These are phyloP conservation scores for Axea sp. DNA, from an alignment of 2,888 invertebrate genomes.

Conservation along the genomic window DNA sequence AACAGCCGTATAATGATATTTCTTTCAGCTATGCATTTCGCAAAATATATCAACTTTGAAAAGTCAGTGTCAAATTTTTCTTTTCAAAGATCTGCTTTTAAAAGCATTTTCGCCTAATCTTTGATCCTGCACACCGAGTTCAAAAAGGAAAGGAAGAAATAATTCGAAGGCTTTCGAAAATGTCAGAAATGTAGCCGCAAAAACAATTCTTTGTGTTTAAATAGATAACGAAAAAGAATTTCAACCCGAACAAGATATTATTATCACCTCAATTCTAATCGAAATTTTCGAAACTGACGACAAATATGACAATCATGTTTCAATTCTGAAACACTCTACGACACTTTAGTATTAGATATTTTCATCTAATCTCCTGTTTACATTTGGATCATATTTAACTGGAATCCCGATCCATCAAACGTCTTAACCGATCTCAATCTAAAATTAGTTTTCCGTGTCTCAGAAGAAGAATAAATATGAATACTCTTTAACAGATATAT, in stretches of 20 bases:
- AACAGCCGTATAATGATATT: constrained; percentile 48
- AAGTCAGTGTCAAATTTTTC: constrained; percentile 39
- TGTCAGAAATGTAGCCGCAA: neutral
- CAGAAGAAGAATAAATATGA: constrained; percentile 36
- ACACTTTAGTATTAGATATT: constrained; percentile 45
- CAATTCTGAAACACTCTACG: constrained; percentile 13
- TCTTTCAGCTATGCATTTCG: constrained; percentile 36
- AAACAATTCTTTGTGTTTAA: neutral
- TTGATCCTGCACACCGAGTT: constrained; percentile 6
- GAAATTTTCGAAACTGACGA: constrained; percentile 8
- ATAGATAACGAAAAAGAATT: neutral
- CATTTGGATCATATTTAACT: constrained; percentile 38
- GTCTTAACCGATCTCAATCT: constrained; percentile 43
- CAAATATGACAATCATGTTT: constrained; percentile 37
- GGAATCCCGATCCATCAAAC: constrained; percentile 45
- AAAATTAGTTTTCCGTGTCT: constrained; percentile 57
- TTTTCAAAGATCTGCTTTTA: constrained; percentile 33
- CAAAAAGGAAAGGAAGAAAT: neutral
- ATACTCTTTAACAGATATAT: constrained; percentile 9
- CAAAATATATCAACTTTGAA: constrained; percentile 34
- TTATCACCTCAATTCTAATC: constrained; percentile 11
- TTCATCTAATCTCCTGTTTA: constrained; percentile 51
- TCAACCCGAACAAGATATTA: constrained; percentile 7
- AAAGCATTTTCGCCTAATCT: constrained; percentile 58
- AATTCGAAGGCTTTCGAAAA: neutral